phyloP scores from a whole-genome alignment of 1,140 invertebrate species.

The Danaus melanippus region DNA sequence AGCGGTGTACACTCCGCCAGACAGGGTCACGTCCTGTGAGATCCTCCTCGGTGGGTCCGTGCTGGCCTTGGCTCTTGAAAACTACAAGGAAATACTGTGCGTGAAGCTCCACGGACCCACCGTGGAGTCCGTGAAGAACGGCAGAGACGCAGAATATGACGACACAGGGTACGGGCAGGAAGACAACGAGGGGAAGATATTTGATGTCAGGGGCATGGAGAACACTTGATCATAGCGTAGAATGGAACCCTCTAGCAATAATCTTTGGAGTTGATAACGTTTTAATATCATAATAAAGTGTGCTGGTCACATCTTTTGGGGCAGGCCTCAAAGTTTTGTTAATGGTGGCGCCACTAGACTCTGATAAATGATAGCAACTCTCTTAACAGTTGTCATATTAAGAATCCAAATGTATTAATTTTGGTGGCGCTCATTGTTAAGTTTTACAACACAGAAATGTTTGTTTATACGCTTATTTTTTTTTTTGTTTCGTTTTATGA shows the following conservation, averaged over 20 bases:
- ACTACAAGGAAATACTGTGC: slow-evolving; percentile 75
- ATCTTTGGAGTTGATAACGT: slow-evolving; percentile 11
- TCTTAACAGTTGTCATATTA: too few relatives aligned
- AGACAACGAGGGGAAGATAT: slow-evolving; percentile 65
- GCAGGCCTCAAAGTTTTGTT: slow-evolving; percentile 21
- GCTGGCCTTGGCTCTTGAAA: slow-evolving; percentile 79
- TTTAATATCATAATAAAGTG: slow-evolving; percentile 2
- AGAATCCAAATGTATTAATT: too few relatives aligned
- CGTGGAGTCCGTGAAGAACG: slow-evolving; percentile 41
- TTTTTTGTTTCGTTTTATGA: slow-evolving; percentile 8
- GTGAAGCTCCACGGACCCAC: slow-evolving; percentile 74
- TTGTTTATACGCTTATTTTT: slow-evolving; percentile 13
- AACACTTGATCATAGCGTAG: slow-evolving; percentile 25
- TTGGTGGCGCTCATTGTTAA: slow-evolving; percentile 8
- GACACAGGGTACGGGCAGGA: slow-evolving; percentile 64
- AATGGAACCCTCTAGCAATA: slow-evolving; percentile 23
- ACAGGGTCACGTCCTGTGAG: slow-evolving; percentile 82
- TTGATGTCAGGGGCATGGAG: slow-evolving; percentile 67
- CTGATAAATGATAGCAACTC: too few relatives aligned
- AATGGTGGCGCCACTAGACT: slow-evolving; percentile 7
- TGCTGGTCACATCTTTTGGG: slow-evolving; percentile 23
- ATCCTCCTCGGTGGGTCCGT: slow-evolving; percentile 80
- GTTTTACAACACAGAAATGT: slow-evolving; percentile 4
- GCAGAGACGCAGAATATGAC: slow-evolving; percentile 47
- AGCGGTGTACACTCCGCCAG: slow-evolving; percentile 84